These are phyloP conservation scores for Epinephelus lanceolatus DNA, from an alignment of 2,113 vertebrate genomes.

Conservation along the genomic window DNA sequence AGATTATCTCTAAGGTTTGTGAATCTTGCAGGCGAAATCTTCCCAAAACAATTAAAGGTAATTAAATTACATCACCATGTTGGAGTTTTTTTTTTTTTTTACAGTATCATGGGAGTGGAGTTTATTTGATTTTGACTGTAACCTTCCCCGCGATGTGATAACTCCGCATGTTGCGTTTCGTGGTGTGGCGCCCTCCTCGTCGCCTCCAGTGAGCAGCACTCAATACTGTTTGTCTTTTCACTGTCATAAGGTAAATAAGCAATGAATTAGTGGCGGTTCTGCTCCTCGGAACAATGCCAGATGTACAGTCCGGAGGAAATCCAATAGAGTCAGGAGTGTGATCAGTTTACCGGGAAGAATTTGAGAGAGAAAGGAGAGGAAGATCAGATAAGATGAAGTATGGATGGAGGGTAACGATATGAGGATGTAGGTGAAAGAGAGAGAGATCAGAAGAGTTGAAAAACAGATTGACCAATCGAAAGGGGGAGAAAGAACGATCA, in stretches of 20 bases:
- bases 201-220: slow-evolving; percentile 64
- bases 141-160: slow-evolving; percentile 25
- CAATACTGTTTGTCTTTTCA: slow-evolving; percentile 73
- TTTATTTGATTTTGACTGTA: slow-evolving; percentile 56
- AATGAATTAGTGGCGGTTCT: slow-evolving; percentile 75
- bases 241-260: slow-evolving; percentile 82
- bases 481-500: background rate
- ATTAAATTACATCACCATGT: slow-evolving; percentile 39
- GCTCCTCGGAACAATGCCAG: slow-evolving; percentile 77
- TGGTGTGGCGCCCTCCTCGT: slow-evolving; percentile 9
- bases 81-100: background rate
- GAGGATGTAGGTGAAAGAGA: background rate
- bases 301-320: slow-evolving; percentile 79
- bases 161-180: slow-evolving; percentile 11
- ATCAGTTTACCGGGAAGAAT: slow-evolving; percentile 73
- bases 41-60: slow-evolving; percentile 44
- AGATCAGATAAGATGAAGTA: slow-evolving; percentile 41
- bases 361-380: slow-evolving; percentile 30
- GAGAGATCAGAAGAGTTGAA: slow-evolving; percentile 3
- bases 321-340: slow-evolving; percentile 77
- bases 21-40: slow-evolving; percentile 34
- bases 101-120: background rate
- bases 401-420: slow-evolving; percentile 18
- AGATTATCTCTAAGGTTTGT: slow-evolving; percentile 37
- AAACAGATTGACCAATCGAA: background rate